phyloP scores from a whole-genome alignment of 2,797 vertebrate genomes.

The Tokudaia tokunoshimensis region DNA sequence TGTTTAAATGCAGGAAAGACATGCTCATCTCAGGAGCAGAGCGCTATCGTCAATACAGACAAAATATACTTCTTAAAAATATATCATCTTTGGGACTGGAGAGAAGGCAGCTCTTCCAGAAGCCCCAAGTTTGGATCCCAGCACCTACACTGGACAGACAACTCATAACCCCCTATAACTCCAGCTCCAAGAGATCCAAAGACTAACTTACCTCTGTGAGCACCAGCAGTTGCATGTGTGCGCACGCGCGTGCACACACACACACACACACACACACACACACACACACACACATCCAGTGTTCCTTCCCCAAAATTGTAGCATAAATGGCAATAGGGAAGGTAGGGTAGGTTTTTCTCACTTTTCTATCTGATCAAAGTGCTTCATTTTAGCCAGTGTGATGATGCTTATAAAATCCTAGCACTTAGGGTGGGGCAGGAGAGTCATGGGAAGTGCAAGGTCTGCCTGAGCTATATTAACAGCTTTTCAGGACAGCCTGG shows the following conservation, averaged over 20 bases:
- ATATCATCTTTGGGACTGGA: not conserved
- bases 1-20: not conserved
- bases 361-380: conserved; percentile 42
- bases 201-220: not conserved
- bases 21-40: not conserved
- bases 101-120: not conserved
- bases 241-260: no score
- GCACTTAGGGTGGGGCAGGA: not conserved
- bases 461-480: not conserved
- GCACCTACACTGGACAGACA: not conserved
- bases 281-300: no score
- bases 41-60: conserved; percentile 9
- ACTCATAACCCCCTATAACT: not conserved
- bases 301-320: not conserved
- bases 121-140: not conserved
- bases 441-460: not conserved
- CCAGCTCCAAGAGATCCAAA: not conserved
- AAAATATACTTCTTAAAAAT: conserved; percentile 21
- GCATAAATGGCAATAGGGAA: not conserved
- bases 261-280: no score
- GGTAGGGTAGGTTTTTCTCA: not conserved
- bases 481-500: not conserved
- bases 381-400: conserved; percentile 5
- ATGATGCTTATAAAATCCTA: not conserved
- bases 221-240: not conserved